Evolutionary conservation across 2,888 invertebrate species (phyloP), one percentile per base, ranked within the genome.

Genomic region (Bellardia bayeri): DNA sequence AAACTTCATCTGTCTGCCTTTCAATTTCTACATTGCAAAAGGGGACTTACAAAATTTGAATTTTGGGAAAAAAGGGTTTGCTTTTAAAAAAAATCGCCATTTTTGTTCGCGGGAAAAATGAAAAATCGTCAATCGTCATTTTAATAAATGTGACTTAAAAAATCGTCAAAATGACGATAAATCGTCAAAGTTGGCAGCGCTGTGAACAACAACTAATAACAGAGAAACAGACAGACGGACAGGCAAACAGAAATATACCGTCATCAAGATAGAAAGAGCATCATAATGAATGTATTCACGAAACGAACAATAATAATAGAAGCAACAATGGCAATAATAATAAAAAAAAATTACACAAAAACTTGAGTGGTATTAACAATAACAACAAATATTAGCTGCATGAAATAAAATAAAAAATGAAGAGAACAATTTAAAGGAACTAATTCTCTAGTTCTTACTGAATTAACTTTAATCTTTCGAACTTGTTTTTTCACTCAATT

Each of bases 251-350:
- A 11, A 13, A 5, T 6, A 45, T 13, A 64, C 16, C 33, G 51
- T 58, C 37, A 69, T 82, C 58, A 68, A 30, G 42, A 61, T 58
- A 69, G 40, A 30, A 61, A 68, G 9, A 51, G 37, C 68, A 69
- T 75, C 68, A 68, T 61, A 68, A 82, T 33, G 40, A 75, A 75
- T 51, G 68, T 75, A 61, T 51, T 42, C 30, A 82, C 37, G 9
- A 23, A 75, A 56, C 13, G 13, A 61, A 56, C 42, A 74, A n/a
- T 45, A 56, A 56, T 45, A 56, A 56, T 14, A 14, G 45, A 33
- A 74, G 8, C 69, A 51, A 14, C 14, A 40, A 66, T 23, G 66
- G 14, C 23, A 66, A n/a, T 13, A 69, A 61, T 4, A 63, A 51
- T 13, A 64, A 72, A 33, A 30, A 5, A 6, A 42, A 30, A 23